A percentile compares a stretch with the other conserved stretches of the same genome.
Evolutionary conservation across 1,140 invertebrate species (phyloP).

Genomic region (Neodiprion fabricii): DNA sequence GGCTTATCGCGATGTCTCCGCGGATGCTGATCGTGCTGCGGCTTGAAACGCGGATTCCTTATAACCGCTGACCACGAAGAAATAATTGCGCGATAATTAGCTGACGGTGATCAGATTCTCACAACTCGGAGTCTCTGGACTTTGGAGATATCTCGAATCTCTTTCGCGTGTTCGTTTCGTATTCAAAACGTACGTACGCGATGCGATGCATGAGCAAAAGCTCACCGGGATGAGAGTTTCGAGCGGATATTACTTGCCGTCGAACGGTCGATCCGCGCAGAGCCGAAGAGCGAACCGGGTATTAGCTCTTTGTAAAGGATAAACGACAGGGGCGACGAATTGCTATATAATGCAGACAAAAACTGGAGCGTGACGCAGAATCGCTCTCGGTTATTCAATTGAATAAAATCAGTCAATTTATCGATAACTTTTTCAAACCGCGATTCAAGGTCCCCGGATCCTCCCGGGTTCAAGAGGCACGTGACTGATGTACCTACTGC

Average conservation of each 20-base stretch:
- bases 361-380: no score
- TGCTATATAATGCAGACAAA: no score
- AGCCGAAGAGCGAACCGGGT: no score
- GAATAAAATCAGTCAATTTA: neutral
- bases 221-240: no score
- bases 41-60: neutral
- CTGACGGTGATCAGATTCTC: constrained; percentile 1
- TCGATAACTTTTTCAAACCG: neutral
- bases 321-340: no score
- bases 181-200: no score
- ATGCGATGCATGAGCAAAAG: no score
- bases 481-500: neutral
- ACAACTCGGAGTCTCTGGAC: neutral
- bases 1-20: constrained; percentile 24
- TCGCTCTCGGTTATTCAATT: neutral
- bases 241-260: no score
- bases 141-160: neutral
- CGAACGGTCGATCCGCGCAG: no score
- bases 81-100: constrained; percentile 4
- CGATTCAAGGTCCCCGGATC: no score
- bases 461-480: no score
- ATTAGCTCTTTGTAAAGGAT: no score
- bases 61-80: neutral
- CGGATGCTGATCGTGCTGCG: constrained; percentile 8
- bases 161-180: neutral